phyloP scores from a whole-genome alignment of 1,140 invertebrate genomes.

The Portunus trituberculatus region DNA sequence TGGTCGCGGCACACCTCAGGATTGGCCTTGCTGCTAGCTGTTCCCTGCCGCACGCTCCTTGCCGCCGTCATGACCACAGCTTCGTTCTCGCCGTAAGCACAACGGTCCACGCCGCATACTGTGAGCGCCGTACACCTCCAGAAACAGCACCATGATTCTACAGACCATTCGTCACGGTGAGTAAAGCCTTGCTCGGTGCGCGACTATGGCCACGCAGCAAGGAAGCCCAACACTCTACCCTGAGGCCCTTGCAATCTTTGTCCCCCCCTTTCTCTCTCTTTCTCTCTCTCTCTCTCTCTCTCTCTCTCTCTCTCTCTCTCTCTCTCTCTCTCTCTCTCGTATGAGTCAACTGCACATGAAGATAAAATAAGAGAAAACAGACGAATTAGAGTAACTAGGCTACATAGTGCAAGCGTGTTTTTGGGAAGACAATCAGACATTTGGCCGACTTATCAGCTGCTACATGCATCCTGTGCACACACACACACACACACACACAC shows the following conservation, averaged over 20 bases:
- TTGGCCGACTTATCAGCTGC: too few species aligned
- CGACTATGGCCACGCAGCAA: not conserved
- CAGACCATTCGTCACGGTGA: not conserved
- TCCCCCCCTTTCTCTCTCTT: not conserved
- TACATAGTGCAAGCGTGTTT: not conserved
- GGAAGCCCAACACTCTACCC: not conserved
- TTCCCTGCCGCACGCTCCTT: not conserved
- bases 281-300: slow-evolving; percentile 7
- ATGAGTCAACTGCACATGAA: not conserved
- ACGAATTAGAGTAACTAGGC: not conserved
- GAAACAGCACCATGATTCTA: not conserved
- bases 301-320: slow-evolving; percentile 33
- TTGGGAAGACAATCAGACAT: not conserved
- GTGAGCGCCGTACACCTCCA: not conserved
- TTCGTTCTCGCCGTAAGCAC: not conserved
- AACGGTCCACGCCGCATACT: not conserved
- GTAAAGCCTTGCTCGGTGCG: not conserved
- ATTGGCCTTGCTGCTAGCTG: not conserved
- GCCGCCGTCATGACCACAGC: not conserved
- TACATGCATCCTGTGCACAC: not conserved
- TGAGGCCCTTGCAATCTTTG: not conserved
- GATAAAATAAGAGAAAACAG: not conserved
- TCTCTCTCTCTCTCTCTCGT: slow-evolving; percentile 29
- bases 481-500: not conserved
- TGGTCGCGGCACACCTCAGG: not conserved